These are phyloP conservation scores for Leptosomus discolor DNA, from an alignment of 2,113 vertebrate genomes.

Conservation along the genomic window DNA sequence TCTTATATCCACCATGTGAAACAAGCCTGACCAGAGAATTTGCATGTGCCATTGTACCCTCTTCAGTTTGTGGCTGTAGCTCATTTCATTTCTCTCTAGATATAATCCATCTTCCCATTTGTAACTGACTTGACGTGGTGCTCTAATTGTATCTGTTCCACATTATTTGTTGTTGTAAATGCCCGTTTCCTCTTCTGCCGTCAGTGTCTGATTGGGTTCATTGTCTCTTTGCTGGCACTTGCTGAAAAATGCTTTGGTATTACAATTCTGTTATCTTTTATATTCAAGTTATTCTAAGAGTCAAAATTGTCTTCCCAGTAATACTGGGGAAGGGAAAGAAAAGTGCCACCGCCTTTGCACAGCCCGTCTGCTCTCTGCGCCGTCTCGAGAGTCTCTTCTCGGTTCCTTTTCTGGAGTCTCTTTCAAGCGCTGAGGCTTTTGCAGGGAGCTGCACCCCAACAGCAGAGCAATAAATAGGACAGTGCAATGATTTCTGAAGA, in stretches of 20 bases:
- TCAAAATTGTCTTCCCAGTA: neutral
- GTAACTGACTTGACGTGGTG: neutral
- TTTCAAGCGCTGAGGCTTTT: neutral
- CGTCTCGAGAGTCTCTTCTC: neutral
- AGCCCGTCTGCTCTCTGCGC: accelerated
- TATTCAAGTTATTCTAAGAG: neutral
- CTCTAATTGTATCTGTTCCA: neutral
- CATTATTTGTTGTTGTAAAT: neutral
- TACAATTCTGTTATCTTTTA: neutral
- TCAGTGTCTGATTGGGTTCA: neutral
- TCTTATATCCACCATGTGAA: neutral
- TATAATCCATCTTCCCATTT: neutral
- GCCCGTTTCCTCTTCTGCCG: neutral
- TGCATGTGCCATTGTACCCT: neutral
- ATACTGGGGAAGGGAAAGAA: neutral
- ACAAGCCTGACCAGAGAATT: neutral
- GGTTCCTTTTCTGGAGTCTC: neutral
- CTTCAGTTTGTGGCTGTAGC: neutral
- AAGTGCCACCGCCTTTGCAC: neutral
- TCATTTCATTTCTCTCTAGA: neutral
- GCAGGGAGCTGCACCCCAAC: neutral
- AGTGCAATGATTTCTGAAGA: neutral
- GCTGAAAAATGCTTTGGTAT: neutral
- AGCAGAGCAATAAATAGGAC: neutral
- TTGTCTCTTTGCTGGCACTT: neutral